Base-by-base conservation (phyloP, 2,113 vertebrate species). In the Nyctereutes procyonoides region DNA sequence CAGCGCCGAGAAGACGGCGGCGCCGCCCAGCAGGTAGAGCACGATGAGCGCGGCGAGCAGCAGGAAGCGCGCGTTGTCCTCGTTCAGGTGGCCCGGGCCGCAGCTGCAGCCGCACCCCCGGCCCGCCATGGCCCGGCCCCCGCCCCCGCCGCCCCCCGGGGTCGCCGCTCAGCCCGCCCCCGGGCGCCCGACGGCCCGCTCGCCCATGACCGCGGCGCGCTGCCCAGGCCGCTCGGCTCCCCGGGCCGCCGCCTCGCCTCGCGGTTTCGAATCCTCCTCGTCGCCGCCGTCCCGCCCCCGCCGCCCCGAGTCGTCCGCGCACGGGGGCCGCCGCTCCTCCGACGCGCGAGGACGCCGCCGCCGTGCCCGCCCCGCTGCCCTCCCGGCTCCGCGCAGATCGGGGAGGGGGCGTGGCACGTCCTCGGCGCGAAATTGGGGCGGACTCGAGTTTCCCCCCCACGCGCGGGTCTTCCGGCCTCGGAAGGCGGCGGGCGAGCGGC, bases 1-100 rank as follows among this genome's bases (percentile, higher is more conserved):
- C 97, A 99, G 99, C 95, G 99, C 99, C 0, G 99, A 99, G 98
- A 99, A 99, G 79, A 99, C 99, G 1, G 99, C 99, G 76, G 99
- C 99, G 8, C 99, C 99, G 77, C 99, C 99, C 88, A 99, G 96
- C 93, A 99, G 99, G 97, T 99, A 99, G 13, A 99, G 71, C 95
- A 99, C 55, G 95, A 99, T 99, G 97, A 99, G 99, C 96, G 99
- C 96, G 0, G 99, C 99, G 91, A 99, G 98, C 98, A 99, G 98
- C 95, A 99, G 97, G 98, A 99, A 99, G 97, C 99, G 99, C 87
- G 99, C 99, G 98, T 99, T 99, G 94, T 99, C 99, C 98, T 99
- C 99, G 98, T 99, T 99, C 85, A 99, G 97, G 51, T 98, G 98
- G 97, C 99, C 99, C 85, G 98, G 98, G 97, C 98, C 97, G 98